Conservation (phyloP, 2,113 vertebrate genomes). For the Progne subis region DNA sequence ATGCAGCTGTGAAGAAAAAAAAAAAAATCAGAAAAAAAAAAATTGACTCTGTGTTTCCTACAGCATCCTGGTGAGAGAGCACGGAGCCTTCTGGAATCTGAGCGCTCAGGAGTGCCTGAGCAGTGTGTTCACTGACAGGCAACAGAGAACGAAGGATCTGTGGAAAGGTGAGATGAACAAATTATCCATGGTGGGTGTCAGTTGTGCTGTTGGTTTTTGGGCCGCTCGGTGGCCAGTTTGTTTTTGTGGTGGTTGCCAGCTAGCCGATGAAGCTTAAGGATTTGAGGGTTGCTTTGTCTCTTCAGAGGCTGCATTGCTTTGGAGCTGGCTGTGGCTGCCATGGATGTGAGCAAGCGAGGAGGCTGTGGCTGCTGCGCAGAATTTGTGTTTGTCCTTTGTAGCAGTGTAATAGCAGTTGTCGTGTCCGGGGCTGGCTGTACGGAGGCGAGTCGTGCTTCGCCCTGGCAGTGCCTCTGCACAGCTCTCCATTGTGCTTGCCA, state of each 20-base stretch:
- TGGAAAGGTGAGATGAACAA: constrained; percentile 45
- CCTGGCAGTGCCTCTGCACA: neutral
- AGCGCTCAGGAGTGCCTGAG: neutral
- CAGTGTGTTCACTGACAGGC: neutral
- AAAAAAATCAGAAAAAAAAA: neutral
- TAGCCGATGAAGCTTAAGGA: neutral
- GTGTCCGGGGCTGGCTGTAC: neutral
- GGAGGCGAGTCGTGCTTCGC: neutral
- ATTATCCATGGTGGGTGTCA: neutral
- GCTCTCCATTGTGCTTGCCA: constrained; percentile 46
- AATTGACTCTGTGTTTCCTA: constrained; percentile 1
- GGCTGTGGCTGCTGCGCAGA: neutral
- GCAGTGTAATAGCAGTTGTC: neutral
- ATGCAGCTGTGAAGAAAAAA: constrained; percentile 66
- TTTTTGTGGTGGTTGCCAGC: neutral
- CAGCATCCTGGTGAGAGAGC: constrained; percentile 13
- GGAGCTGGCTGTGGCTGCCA: neutral
- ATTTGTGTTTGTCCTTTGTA: neutral
- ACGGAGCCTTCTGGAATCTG: neutral
- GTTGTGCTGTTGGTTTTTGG: neutral
- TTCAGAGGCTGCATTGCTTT: neutral
- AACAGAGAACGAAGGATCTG: neutral
- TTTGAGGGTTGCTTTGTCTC: constrained; percentile 14
- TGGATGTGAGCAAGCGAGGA: neutral
- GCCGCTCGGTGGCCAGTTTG: rapidly evolving